Conservation (phyloP, 2,888 invertebrate species). For the Drosophila glabriapex region DNA sequence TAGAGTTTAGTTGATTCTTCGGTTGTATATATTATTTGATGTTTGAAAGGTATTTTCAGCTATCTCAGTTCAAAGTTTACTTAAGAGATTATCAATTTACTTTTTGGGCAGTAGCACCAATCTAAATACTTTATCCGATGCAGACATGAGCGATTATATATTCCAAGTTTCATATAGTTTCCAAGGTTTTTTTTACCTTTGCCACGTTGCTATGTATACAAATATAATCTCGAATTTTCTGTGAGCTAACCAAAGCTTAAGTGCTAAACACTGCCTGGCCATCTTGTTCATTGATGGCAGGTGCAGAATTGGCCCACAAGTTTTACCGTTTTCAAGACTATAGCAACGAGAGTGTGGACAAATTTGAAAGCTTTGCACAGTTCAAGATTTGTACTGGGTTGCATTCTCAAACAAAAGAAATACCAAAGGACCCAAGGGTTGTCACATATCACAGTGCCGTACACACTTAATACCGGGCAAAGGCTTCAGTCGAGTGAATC, state of each 20-base stretch:
- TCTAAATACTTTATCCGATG: neutral
- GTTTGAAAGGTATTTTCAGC: neutral
- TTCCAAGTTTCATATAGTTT: neutral
- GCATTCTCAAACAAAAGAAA: conserved; percentile 39
- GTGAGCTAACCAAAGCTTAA: neutral
- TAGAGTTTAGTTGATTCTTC: no score
- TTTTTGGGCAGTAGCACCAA: neutral
- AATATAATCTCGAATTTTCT: neutral
- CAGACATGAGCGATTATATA: neutral
- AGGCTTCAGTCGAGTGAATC: conserved; percentile 27
- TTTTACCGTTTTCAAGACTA: conserved; percentile 3
- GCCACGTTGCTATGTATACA: no score
- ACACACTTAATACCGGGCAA: conserved; percentile 23
- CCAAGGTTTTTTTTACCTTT: neutral
- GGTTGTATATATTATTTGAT: neutral
- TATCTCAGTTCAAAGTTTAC: neutral
- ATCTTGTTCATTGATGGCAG: neutral
- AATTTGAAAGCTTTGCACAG: conserved; percentile 13
- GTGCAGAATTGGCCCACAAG: neutral
- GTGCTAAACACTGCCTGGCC: neutral
- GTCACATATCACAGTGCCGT: conserved; percentile 27
- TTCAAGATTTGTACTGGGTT: conserved; percentile 25
- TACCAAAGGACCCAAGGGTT: conserved; percentile 20
- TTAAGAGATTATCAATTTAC: neutral
- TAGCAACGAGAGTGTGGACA: conserved; percentile 9